These are phyloP conservation scores for Hemicordylus capensis DNA, from an alignment of 2,113 vertebrate genomes.

Conservation along the genomic window DNA sequence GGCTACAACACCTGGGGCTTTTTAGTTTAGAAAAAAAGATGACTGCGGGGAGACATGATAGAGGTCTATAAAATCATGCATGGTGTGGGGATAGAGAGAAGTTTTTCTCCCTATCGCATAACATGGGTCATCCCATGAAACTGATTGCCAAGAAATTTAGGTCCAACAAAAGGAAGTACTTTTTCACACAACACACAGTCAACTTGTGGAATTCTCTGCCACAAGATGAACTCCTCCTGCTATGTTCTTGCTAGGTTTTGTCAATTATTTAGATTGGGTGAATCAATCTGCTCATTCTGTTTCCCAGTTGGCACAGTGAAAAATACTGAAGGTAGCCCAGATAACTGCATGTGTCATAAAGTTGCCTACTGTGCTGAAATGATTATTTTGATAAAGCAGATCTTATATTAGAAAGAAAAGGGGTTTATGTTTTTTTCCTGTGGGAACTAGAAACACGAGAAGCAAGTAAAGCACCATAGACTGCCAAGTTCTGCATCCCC, in stretches of 20 bases:
- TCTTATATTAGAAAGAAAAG: not conserved
- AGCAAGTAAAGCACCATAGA: not conserved
- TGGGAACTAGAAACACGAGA: not conserved
- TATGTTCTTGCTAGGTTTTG: not conserved
- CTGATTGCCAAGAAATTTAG: too few species aligned
- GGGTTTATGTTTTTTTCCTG: not conserved
- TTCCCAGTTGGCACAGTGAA: not conserved
- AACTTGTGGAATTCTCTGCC: too few species aligned
- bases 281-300: not conserved
- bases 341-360: constrained; percentile 3
- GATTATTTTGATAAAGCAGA: not conserved
- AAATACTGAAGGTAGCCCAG: constrained; percentile 8
- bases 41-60: too few species aligned
- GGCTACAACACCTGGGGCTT: too few species aligned
- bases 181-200: too few species aligned
- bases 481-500: not conserved
- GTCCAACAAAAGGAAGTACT: too few species aligned
- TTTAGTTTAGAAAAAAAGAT: too few species aligned
- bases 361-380: not conserved
- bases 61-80: too few species aligned
- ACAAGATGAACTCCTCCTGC: too few species aligned
- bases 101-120: too few species aligned
- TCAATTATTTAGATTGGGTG: not conserved
- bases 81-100: too few species aligned
- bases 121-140: too few species aligned